These are phyloP conservation scores for Columbina picui DNA, from an alignment of 2,113 vertebrate genomes.

Conservation along the genomic window DNA sequence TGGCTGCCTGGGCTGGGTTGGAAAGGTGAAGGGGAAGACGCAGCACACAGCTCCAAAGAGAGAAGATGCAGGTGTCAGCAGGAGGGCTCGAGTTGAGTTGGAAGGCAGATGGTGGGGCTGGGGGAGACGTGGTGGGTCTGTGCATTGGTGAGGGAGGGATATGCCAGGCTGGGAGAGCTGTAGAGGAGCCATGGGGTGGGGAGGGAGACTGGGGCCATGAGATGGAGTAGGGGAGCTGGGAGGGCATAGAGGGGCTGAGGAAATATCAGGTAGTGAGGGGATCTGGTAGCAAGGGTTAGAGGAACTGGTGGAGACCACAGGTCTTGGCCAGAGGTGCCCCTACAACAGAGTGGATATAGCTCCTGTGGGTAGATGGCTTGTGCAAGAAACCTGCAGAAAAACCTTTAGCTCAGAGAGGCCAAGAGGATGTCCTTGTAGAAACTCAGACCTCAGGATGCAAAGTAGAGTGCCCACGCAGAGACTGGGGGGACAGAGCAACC, in stretches of 20 bases:
- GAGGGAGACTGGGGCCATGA: neutral
- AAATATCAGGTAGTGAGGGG: accelerated
- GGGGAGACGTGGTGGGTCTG: accelerated
- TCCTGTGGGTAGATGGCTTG: accelerated
- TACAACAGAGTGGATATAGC: neutral
- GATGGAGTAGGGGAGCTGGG: neutral
- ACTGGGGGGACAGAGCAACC: neutral
- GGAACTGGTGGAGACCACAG: neutral
- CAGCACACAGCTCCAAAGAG: neutral
- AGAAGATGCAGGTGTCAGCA: accelerated
- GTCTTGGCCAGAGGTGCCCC: neutral
- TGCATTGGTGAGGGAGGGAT: accelerated
- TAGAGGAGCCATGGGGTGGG: neutral
- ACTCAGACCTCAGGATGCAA: neutral
- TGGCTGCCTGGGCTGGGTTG: accelerated
- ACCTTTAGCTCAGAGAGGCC: accelerated
- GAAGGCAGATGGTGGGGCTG: accelerated
- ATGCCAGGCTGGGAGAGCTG: accelerated
- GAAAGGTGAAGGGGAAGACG: too few species aligned
- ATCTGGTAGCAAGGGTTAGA: neutral
- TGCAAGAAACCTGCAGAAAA: neutral
- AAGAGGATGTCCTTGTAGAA: neutral
- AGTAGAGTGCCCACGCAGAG: neutral
- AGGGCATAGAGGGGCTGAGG: neutral
- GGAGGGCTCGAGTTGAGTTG: neutral